Evolutionary conservation across 2,113 vertebrate species (phyloP), one percentile per base, ranked within the genome.

Genomic region (Nansenia antarctica): DNA sequence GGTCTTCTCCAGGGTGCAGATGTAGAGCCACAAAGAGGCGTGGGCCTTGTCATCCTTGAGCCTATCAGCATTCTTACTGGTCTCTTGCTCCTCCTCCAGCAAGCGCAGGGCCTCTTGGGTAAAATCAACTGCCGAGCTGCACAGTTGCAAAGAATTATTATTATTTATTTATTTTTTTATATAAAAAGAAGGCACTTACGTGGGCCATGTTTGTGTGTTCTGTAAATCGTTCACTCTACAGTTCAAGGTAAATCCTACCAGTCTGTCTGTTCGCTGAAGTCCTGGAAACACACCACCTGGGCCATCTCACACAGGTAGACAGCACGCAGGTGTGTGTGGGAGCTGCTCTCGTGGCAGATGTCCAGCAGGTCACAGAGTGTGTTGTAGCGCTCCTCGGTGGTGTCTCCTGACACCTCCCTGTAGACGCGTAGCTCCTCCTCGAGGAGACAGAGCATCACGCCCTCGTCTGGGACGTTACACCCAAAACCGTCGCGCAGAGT

Each of bases 351-450:
- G 0, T 92, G 87, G 67, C 92, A 96, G 67, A 96, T 84, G 18
- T 96, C 93, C 65, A 98, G 82, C 55, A 98, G 88, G 85, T 98
- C 95, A n/a, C 96, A 98, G 24, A 98, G 93, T 3, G 94, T 87
- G 14, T 96, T 97, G 87, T 96, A 97, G 5, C 94, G 95, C 11
- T 98, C 96, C 83, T 95, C 95, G 1, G 93, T 89, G 0, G 94
- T 95, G 87, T 97, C 88, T 0, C 83, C 91, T 7, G 88, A 81
- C 2, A 93, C 32, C 0, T 84, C 75, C 75, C 94, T 96, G 74
- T 96, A 98, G 18, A 90, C 86, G 58, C 78, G 87, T 37, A 98
- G 65, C 80, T 98, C 96, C 22, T 92, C 93, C 4, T 90, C 90
- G 32, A 98, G 88, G 29, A 98, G 62, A 4, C 75, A 4, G 14